Evolutionary conservation across 2,113 vertebrate species (phyloP), one percentile per base, ranked within the genome.

Genomic region (Eclectus roratus): DNA sequence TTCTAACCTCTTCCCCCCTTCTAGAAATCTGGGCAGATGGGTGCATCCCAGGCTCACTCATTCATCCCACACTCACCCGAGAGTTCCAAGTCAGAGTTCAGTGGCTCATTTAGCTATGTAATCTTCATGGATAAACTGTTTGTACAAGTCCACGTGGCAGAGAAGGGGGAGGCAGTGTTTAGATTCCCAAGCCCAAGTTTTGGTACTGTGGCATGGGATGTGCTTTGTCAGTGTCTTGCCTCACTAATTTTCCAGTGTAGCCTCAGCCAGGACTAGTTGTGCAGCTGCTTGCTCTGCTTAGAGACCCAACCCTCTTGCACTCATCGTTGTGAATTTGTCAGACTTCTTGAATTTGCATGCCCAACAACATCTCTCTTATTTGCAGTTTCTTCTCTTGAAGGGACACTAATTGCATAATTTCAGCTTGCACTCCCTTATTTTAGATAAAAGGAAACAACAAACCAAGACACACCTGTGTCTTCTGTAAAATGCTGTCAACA

Each of bases 11-110:
- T 68, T 72, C 19, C 18, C 46, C 19, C 1, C 17, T 60, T 61
- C 63, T 28, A 61, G 49, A 70, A 81, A 65, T 61, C 39, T 0
- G 0, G 0, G 17, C 10, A 27, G 6, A 19, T 35, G 18, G 11
- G 6, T 35, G 6, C 11, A 28, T 43, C 33, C 49, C 21, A 86
- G 15, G 5, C 71, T 79, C 37, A 49, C 21, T 29, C 35, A 43
- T 10, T 58, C 10, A 64, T 49, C 18, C 13, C 41, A 7, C 12
- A 8, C 9, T 1, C 3, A 4, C 10, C 2, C 8, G 37, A 12
- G 61, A 82, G 13, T 41, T 83, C 52, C 16, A 11, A 0, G 0
- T n/a, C 14, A 50, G 35, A 21, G 3, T 64, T 79, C 24, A 44
- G 5, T 35, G 18, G 8, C 25, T 80, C 80, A 20, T 66, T 58